A percentile compares a stretch with the other conserved stretches of the same genome.
Conservation (phyloP, 2,888 invertebrate species). For the Iselma pallidipennis region DNA sequence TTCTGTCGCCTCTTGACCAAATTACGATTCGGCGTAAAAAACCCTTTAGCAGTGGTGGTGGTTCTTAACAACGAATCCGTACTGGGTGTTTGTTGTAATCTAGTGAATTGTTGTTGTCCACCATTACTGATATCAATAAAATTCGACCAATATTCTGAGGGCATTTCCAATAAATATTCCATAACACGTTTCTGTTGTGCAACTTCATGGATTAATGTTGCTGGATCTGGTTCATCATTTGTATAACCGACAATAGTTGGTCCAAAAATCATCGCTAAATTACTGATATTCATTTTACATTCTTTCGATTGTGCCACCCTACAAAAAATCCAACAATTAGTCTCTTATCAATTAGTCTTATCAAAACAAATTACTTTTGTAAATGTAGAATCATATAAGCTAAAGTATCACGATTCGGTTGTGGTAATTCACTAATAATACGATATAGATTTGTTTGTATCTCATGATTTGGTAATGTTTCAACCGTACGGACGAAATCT, state of each 20-base stretch:
- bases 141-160: constrained; percentile 75
- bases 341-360: background rate
- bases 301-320: constrained; percentile 81
- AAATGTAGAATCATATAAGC: constrained; percentile 91
- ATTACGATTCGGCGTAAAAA: constrained; percentile 32
- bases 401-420: constrained; percentile 91
- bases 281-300: constrained; percentile 90
- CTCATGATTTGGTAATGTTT: constrained; percentile 61
- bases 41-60: constrained; percentile 24
- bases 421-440: constrained; percentile 83
- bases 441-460: constrained; percentile 69
- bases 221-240: constrained; percentile 70
- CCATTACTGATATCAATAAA: constrained; percentile 62
- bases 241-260: constrained; percentile 94
- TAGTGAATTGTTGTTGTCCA: constrained; percentile 28
- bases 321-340: constrained; percentile 32
- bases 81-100: constrained; percentile 53
- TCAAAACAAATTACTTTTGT: constrained; percentile 63
- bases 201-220: constrained; percentile 74
- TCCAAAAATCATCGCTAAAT: constrained; percentile 89
- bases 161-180: constrained; percentile 70
- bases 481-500: constrained; percentile 76
- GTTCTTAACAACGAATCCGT: constrained; percentile 49
- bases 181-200: constrained; percentile 30
- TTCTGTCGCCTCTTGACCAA: constrained; percentile 10